A percentile compares a stretch with the other conserved stretches of the same genome.
Conservation (phyloP, 2,113 vertebrate genomes). For the Pseudonaja textilis region DNA sequence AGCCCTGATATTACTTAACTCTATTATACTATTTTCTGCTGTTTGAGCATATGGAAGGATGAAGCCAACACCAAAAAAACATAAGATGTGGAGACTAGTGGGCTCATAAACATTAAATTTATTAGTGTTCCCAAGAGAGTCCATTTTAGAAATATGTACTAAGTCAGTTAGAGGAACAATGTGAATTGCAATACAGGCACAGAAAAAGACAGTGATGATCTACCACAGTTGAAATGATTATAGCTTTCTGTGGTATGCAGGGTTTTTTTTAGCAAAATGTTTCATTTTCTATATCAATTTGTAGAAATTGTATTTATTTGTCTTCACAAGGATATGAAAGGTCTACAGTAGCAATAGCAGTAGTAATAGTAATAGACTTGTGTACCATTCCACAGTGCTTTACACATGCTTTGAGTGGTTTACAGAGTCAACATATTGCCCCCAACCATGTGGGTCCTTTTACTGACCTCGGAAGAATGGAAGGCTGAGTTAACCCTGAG, state of each 20-base stretch:
- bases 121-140: background rate
- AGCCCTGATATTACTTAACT: background rate
- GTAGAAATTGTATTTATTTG: background rate
- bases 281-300: background rate
- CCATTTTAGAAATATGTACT: conserved; percentile 8
- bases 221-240: background rate
- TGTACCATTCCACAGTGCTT: background rate
- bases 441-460: background rate
- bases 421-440: background rate
- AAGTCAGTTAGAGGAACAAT: background rate
- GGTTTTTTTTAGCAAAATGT: background rate
- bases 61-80: background rate
- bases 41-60: background rate
- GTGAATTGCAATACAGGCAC: background rate
- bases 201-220: background rate
- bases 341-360: background rate
- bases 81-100: background rate
- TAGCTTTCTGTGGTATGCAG: background rate
- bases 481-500: background rate
- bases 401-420: background rate
- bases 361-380: background rate
- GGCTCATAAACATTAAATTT: background rate
- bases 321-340: background rate
- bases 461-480: background rate
- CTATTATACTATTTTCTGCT: conserved; percentile 10